Base-by-base conservation (phyloP, 2,113 vertebrate genomes). In the Pao palembangensis region DNA sequence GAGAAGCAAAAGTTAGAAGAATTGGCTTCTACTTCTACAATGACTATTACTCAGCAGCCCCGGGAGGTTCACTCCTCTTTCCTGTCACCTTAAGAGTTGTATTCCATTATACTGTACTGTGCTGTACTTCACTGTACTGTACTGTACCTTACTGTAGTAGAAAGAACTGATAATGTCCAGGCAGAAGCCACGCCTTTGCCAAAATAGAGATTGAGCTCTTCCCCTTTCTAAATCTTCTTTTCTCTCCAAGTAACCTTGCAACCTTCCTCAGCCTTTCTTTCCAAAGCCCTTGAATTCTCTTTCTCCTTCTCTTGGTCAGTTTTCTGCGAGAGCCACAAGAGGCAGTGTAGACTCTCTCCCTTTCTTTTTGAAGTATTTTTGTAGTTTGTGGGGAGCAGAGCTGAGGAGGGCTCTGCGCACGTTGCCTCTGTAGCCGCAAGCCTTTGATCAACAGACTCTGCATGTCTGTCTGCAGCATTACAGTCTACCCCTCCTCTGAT, bases 391-490 rank as follows among this genome's bases (percentile, higher is more conserved):
- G 56, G 71, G 62, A 74, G 66, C 62, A 71, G 70, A 71, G 66
- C 62, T 70, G 70, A 71, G 68, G 71, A 69, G 76, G 72, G 71
- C 70, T 65, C 73, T 72, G 69, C 68, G 71, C 84, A 79, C 74
- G 62, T 80, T 76, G 78, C 74, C 77, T 86, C 80, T 84, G 71
- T 78, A 68, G 75, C 75, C 50, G 47, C 64, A 63, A 69, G 62
- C 65, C 67, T 83, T 88, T 85, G 79, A 81, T 85, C 72, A 71
- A 49, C 78, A 86, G 76, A 83, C 85, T 74, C 69, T 84, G 88
- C 77, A 87, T 90, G 87, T 80, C 87, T 74, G 84, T 83, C 85
- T 81, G 82, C 85, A 65, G 83, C 84, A 83, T 81, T 70, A 82
- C 77, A 89, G 78, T 79, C 81, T 64, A 64, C 67, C 82, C 81